Percentiles rank a stretch among this genome's conserved stretches.
Conservation (phyloP, 2,888 invertebrate genomes). For the Strigamia transsilvanica region DNA sequence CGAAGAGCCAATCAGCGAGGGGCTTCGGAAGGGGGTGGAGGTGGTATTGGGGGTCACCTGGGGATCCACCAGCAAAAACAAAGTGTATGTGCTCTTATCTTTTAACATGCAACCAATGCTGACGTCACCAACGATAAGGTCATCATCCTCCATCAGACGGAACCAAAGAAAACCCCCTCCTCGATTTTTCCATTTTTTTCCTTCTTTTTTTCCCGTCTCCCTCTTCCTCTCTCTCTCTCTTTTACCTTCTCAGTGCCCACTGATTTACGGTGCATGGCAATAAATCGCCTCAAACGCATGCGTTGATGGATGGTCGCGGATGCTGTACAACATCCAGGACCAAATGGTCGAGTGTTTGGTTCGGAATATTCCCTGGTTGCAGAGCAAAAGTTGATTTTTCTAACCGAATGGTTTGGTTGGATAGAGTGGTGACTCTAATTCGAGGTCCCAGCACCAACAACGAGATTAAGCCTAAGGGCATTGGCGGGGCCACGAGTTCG, state of each 20-base stretch:
- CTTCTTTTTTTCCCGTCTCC: neutral
- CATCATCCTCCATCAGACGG: conserved; percentile 12
- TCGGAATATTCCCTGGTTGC: neutral
- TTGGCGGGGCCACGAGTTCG: conserved; percentile 8
- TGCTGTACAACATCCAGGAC: conserved; percentile 8
- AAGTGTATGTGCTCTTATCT: neutral
- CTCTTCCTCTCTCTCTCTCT: neutral
- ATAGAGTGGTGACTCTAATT: neutral
- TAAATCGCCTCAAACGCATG: conserved; percentile 8
- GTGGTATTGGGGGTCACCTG: conserved; percentile 2
- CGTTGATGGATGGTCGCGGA: conserved; percentile 8
- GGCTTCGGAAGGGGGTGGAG: conserved; percentile 15
- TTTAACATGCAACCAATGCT: conserved; percentile 8
- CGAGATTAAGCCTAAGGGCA: conserved; percentile 8
- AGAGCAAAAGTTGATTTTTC: neutral
- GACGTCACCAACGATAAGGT: conserved; percentile 8
- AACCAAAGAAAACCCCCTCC: neutral
- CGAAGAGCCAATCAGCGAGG: neutral
- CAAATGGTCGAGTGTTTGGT: conserved; percentile 2
- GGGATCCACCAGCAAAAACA: conserved; percentile 8
- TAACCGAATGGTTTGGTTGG: neutral
- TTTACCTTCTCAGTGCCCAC: neutral
- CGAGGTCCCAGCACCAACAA: neutral
- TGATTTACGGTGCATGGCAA: neutral
- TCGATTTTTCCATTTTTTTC: conserved; percentile 2